phyloP scores from a whole-genome alignment of 2,797 vertebrate species.

The Anisognathus igniventris region DNA sequence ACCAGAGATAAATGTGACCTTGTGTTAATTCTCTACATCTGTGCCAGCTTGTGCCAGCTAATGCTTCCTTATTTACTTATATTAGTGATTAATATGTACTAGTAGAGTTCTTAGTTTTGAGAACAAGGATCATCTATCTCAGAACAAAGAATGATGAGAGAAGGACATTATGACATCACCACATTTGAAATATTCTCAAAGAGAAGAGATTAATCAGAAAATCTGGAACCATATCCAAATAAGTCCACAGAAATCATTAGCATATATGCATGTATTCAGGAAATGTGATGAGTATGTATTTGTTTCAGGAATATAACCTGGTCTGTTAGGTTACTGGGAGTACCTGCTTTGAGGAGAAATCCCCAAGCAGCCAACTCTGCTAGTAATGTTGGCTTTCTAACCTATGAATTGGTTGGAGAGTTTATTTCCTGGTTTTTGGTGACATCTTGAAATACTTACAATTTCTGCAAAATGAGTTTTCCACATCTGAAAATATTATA shows the following conservation, averaged over 20 bases:
- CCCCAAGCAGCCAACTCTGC: not conserved
- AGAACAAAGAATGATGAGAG: not conserved
- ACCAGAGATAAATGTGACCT: not conserved
- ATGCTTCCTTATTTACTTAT: not conserved
- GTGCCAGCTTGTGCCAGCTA: not conserved
- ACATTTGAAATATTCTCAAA: not conserved
- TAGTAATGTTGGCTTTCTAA: not conserved
- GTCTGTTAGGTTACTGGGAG: not conserved
- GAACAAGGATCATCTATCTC: not conserved
- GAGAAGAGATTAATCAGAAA: not conserved
- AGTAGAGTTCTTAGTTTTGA: not conserved
- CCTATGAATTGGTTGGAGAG: not conserved
- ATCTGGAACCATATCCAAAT: not conserved
- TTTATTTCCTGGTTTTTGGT: fast-evolving
- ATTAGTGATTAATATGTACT: not conserved
- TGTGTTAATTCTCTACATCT: not conserved
- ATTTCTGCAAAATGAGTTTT: not conserved
- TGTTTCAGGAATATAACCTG: not conserved
- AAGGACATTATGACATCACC: not conserved
- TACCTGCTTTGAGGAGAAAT: not conserved
- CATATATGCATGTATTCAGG: not conserved
- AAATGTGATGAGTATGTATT: not conserved
- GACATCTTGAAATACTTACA: not conserved
- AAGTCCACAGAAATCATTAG: not conserved
- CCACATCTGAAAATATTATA: not conserved